These are phyloP conservation scores for Scrobipalpa costella DNA, from an alignment of 2,888 invertebrate genomes.

Conservation along the genomic window DNA sequence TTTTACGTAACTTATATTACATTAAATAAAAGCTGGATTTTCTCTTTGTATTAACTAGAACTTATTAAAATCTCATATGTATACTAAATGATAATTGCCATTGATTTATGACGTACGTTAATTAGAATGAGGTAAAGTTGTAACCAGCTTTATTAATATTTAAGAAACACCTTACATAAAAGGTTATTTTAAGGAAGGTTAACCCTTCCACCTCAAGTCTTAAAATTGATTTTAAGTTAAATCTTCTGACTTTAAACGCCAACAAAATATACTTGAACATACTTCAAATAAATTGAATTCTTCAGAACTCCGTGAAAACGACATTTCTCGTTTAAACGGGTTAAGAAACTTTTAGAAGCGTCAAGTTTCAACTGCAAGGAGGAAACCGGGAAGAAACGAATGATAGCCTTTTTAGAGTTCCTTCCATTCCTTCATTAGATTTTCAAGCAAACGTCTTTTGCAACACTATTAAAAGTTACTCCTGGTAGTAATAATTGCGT, in stretches of 20 bases:
- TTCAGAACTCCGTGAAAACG: constrained; percentile 4
- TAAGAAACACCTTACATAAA: not conserved
- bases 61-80: too few species aligned
- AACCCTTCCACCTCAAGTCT: not conserved
- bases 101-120: too few species aligned
- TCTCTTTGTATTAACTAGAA: too few species aligned
- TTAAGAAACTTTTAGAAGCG: constrained; percentile 1
- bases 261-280: constrained; percentile 4
- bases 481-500: too few species aligned
- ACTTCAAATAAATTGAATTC: constrained; percentile 8
- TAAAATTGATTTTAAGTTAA: constrained; percentile 7
- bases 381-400: not conserved
- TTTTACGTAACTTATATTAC: too few species aligned
- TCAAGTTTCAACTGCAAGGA: not conserved
- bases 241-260: not conserved
- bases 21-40: too few species aligned
- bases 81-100: too few species aligned
- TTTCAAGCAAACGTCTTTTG: not conserved
- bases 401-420: not conserved
- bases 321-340: constrained; percentile 10
- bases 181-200: not conserved
- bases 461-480: not conserved
- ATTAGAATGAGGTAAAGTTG: too few species aligned
- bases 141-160: too few species aligned
- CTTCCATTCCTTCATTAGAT: not conserved